Conservation (phyloP, 2,113 vertebrate species). For the Acrocephalus kingi region DNA sequence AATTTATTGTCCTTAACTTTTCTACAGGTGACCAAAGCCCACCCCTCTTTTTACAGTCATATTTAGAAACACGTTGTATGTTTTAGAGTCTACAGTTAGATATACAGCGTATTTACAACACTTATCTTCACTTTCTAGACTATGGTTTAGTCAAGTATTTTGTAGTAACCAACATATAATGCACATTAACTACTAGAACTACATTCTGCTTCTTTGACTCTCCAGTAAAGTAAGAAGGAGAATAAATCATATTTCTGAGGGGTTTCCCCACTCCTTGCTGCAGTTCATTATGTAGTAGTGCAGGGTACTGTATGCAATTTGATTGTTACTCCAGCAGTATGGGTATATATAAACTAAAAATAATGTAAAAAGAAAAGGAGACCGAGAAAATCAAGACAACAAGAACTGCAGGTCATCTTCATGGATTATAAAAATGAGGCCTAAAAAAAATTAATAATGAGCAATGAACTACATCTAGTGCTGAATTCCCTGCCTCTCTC, state of each 20-base stretch:
- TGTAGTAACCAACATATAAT: not conserved
- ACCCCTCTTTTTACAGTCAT: not conserved
- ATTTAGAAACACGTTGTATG: not conserved
- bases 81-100: not conserved
- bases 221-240: not conserved
- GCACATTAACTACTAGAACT: not conserved
- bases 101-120: not conserved
- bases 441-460: conserved; percentile 30
- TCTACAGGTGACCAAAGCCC: not conserved
- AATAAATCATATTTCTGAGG: not conserved
- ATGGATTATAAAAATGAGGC: not conserved
- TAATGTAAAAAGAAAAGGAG: not conserved
- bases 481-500: conserved; percentile 50
- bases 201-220: not conserved
- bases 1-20: not conserved
- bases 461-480: conserved; percentile 47
- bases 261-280: not conserved
- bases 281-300: not conserved
- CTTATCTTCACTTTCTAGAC: not conserved
- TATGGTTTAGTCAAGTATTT: not conserved
- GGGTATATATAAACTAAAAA: not conserved
- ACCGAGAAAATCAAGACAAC: not conserved
- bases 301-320: not conserved
- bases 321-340: not conserved
- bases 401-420: not conserved